Evolutionary conservation across 2,888 invertebrate species (phyloP).

Genomic region (Eupelmus urozonus): DNA sequence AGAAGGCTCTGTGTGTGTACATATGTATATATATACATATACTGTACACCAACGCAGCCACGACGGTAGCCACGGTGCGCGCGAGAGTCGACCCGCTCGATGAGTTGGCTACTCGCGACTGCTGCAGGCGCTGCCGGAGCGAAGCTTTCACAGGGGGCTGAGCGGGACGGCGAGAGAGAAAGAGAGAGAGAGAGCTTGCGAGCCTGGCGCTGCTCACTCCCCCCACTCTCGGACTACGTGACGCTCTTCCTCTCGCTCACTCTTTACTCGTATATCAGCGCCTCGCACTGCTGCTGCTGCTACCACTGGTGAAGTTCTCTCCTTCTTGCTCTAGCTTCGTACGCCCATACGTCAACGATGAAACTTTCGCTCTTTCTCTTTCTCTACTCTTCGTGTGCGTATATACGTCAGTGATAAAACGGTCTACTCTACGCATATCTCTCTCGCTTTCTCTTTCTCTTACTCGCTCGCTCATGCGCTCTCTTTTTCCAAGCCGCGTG

Average conservation of each 20-base stretch:
- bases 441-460: background rate
- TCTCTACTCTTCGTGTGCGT: background rate
- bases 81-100: slow-evolving; percentile 69
- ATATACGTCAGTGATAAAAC: slow-evolving; percentile 31
- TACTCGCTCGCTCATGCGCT: background rate
- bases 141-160: slow-evolving; percentile 65
- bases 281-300: background rate
- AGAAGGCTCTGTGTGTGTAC: slow-evolving; percentile 2
- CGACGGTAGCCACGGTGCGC: slow-evolving; percentile 27
- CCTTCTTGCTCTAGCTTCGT: slow-evolving; percentile 8
- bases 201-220: slow-evolving; percentile 50
- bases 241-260: slow-evolving; percentile 47
- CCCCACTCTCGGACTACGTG: slow-evolving; percentile 18
- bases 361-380: slow-evolving; percentile 1
- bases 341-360: slow-evolving; percentile 24
- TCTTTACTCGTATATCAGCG: background rate
- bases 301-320: background rate
- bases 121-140: slow-evolving; percentile 63
- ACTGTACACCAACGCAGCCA: slow-evolving; percentile 26
- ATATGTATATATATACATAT: slow-evolving; percentile 15
- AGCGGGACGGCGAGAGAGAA: slow-evolving; percentile 59
- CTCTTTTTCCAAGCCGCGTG: too few species aligned
- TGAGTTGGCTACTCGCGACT: slow-evolving; percentile 73
- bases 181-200: slow-evolving; percentile 50
- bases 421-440: background rate